phyloP scores from a whole-genome alignment of 2,888 invertebrate genomes.

The Drosophila subsilvestris region DNA sequence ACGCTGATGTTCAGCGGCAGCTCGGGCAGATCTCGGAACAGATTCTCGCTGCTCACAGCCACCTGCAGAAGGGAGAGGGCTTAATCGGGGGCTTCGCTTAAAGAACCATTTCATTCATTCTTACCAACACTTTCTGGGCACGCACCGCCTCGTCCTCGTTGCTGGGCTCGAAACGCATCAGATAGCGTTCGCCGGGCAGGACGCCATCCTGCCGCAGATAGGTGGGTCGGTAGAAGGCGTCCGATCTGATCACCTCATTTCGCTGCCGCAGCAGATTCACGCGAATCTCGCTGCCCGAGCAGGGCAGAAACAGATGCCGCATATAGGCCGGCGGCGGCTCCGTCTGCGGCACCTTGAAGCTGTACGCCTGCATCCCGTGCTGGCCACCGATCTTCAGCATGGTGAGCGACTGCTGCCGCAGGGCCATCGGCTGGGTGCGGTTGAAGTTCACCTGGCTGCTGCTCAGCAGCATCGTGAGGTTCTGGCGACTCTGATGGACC shows the following conservation, averaged over 20 bases:
- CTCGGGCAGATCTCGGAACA: conserved; percentile 85
- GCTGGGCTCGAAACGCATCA: conserved; percentile 85
- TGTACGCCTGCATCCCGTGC: conserved; percentile 85
- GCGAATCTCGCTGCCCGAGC: conserved; percentile 85
- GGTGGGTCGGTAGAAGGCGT: conserved; percentile 85
- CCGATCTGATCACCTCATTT: conserved; percentile 80
- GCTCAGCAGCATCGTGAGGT: conserved; percentile 81
- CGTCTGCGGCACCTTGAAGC: conserved; percentile 85
- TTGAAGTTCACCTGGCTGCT: conserved; percentile 81
- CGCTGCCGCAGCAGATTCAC: conserved; percentile 84
- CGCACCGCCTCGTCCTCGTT: conserved; percentile 85
- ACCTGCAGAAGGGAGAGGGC: conserved; percentile 78
- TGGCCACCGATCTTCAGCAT: conserved; percentile 85
- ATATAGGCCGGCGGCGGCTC: conserved; percentile 52
- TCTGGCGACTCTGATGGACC: conserved; percentile 82
- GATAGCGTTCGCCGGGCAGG: conserved; percentile 84
- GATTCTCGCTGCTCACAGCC: conserved; percentile 84
- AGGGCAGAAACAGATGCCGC: conserved; percentile 85
- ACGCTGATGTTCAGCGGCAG: conserved; percentile 85
- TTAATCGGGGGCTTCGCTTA: background rate
- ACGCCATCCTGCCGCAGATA: conserved; percentile 83
- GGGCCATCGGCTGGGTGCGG: conserved; percentile 81
- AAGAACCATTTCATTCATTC: conserved; percentile 18
- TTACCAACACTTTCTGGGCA: conserved; percentile 85
- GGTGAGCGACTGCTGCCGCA: conserved; percentile 85